Percentiles rank a stretch among this genome's conserved stretches.
These are phyloP conservation scores for Mechanitis messenoides DNA, from an alignment of 2,888 invertebrate species.

Conservation along the genomic window DNA sequence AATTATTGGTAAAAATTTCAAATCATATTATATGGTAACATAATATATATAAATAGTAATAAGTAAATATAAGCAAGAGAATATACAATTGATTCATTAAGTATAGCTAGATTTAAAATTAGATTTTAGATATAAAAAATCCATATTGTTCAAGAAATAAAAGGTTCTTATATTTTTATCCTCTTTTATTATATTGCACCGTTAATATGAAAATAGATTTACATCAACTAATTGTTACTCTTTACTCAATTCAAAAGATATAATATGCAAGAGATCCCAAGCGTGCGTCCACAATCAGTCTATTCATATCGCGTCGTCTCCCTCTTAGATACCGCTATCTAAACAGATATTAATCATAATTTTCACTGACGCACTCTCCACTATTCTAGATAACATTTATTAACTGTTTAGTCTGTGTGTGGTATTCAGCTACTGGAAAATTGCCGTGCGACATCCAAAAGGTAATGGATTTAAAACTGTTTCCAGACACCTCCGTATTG, in stretches of 20 bases:
- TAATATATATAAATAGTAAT: too few relatives aligned
- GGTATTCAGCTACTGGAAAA: constrained; percentile 70
- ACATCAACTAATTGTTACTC: constrained; percentile 57
- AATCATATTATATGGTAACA: too few relatives aligned
- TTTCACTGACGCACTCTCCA: constrained; percentile 69
- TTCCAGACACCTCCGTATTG: constrained; percentile 59
- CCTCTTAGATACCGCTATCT: constrained; percentile 61
- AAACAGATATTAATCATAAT: constrained; percentile 77
- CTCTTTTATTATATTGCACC: constrained; percentile 26
- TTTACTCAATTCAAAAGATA: constrained; percentile 54
- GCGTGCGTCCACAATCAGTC: constrained; percentile 28
- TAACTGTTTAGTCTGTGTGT: constrained; percentile 68
- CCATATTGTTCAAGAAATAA: too few relatives aligned
- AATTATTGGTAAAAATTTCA: too few relatives aligned
- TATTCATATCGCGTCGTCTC: constrained; percentile 29
- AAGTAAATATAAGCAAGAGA: too few relatives aligned
- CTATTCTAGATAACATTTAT: constrained; percentile 72
- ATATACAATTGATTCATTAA: too few relatives aligned
- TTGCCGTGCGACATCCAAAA: constrained; percentile 67
- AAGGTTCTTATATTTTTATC: too few relatives aligned
- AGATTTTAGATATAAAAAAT: too few relatives aligned
- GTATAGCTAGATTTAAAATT: too few relatives aligned
- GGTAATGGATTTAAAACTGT: constrained; percentile 74
- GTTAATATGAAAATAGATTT: constrained; percentile 42
- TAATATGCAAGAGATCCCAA: constrained; percentile 34